A percentile compares a stretch with the other conserved stretches of the same genome.
Evolutionary conservation across 2,113 vertebrate genomes (phyloP).

Genomic region (Pterocles orientalis): DNA sequence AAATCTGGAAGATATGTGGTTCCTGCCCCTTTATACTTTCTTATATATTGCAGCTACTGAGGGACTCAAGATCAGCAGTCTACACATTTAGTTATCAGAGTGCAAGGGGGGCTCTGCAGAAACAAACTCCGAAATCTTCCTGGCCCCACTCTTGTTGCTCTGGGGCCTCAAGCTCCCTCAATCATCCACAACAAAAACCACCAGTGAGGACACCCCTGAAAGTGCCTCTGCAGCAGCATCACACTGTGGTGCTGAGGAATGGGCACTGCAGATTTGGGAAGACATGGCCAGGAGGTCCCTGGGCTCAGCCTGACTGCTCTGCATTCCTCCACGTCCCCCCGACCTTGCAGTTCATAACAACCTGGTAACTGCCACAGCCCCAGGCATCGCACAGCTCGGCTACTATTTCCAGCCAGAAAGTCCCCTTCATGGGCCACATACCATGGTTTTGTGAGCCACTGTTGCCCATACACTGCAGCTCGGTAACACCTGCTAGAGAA

Average conservation of each 20-base stretch:
- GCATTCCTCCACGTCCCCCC: accelerated
- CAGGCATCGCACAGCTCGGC: accelerated
- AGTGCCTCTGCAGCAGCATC: neutral
- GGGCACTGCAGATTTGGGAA: too few relatives aligned
- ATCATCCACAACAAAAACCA: neutral
- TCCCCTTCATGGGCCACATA: accelerated
- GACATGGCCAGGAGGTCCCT: accelerated
- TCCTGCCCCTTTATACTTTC: neutral
- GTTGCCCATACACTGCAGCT: neutral
- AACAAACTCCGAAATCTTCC: too few relatives aligned
- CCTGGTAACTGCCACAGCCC: neutral
- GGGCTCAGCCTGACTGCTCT: neutral
- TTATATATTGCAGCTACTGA: neutral
- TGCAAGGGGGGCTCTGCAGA: neutral
- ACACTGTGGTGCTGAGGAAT: neutral
- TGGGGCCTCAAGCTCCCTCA: neutral
- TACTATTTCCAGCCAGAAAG: neutral
- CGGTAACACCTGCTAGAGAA: neutral
- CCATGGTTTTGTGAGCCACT: neutral
- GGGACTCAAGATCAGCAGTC: neutral
- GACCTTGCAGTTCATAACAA: neutral
- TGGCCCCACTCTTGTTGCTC: neutral
- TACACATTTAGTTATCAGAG: neutral
- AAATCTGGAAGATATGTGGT: neutral
- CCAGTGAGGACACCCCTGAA: neutral